Conservation (phyloP, 2,113 vertebrate species). For the Ictidomys tridecemlineatus region DNA sequence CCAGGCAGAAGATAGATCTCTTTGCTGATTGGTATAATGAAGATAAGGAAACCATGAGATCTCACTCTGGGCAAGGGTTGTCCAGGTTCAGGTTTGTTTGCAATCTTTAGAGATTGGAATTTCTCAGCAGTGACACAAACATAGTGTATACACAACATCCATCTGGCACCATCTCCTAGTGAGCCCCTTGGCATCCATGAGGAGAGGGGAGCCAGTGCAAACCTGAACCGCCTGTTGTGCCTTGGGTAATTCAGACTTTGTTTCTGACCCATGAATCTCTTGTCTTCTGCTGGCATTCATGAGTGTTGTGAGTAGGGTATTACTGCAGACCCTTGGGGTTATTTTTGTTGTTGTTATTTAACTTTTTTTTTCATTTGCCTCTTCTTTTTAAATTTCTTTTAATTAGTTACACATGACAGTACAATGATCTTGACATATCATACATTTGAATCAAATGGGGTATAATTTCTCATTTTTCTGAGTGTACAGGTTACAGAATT, state of each 20-base stretch:
- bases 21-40: conserved; percentile 31
- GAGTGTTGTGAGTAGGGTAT: background rate
- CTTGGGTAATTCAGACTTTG: background rate
- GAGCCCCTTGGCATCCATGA: background rate
- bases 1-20: background rate
- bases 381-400: too few species aligned
- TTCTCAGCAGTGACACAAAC: background rate
- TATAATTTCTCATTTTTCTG: too few species aligned
- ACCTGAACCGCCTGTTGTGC: background rate
- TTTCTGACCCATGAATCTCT: background rate
- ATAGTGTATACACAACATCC: background rate
- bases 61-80: background rate
- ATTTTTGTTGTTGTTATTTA: too few species aligned
- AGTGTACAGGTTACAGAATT: too few species aligned
- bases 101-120: background rate
- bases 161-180: background rate
- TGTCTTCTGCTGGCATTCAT: background rate
- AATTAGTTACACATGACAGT: too few species aligned
- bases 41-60: background rate
- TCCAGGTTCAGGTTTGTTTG: background rate
- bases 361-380: too few species aligned
- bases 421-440: too few species aligned
- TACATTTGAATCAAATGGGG: too few species aligned
- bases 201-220: background rate
- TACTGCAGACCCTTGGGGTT: background rate